Evolutionary conservation across 2,113 vertebrate species (phyloP).

Genomic region (Scomber scombrus): DNA sequence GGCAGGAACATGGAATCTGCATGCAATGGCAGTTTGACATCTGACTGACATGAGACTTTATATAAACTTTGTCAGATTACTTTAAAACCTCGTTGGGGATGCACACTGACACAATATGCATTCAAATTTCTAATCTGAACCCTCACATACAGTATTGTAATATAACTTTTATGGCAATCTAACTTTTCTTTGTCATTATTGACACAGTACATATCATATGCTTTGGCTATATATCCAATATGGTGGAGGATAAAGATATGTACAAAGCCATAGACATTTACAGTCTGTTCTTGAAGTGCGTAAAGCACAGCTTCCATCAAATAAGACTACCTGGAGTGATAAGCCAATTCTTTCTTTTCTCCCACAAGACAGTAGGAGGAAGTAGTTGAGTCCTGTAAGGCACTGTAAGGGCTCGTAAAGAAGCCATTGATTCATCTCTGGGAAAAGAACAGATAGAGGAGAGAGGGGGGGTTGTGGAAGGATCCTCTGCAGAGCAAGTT

Average conservation of each 20-base stretch:
- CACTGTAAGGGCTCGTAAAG: slow-evolving; percentile 8
- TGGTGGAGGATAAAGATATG: no score
- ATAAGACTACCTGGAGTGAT: not conserved
- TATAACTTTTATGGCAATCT: no score
- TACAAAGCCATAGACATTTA: no score
- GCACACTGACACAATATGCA: no score
- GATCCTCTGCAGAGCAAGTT: not conserved
- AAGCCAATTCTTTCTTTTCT: not conserved
- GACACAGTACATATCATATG: no score
- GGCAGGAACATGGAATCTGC: slow-evolving; percentile 1
- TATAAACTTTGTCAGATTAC: not conserved
- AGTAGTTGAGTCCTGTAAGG: slow-evolving; percentile 3
- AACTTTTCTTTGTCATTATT: no score
- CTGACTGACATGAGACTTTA: not conserved
- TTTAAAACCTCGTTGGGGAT: no score
- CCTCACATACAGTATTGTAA: not conserved
- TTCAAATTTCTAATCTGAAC: not conserved
- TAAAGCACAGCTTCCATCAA: no score
- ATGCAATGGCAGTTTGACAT: not conserved
- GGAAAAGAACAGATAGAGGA: not conserved
- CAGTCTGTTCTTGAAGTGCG: no score
- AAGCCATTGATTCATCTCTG: slow-evolving; percentile 3
- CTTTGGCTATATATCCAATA: no score
- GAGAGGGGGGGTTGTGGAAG: no score
- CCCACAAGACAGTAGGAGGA: not conserved